Base-by-base conservation (phyloP, 2,888 invertebrate genomes). In the Spisula solida region DNA sequence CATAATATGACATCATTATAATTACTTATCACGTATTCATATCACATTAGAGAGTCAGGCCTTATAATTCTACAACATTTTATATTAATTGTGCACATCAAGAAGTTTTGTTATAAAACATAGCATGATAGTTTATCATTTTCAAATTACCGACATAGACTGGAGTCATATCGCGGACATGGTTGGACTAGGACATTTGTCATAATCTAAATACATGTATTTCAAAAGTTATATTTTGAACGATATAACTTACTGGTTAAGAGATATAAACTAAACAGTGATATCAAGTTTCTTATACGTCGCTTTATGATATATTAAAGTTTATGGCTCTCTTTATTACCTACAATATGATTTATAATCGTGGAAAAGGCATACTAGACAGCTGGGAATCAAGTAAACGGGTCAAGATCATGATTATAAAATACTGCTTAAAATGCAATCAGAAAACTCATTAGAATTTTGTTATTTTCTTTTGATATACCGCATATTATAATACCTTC, bases 231-330 rank as follows among this genome's bases (percentile, higher is more conserved):
- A 41, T 41, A 41, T 25, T 25, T 25, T 25, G 25, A 66, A 4
- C n/a, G n/a, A 66, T 66, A n/a, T 66, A 66, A 5, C 20, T 25
- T 25, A 20, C 20, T 25, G n/a, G 4, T 66, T n/a, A 25, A 66
- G 25, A 66, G 25, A 25, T 5, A 66, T 25, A 66, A 6, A 25
- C n/a, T 25, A 10, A 66, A 66, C 60, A 66, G 60, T 66, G 60
- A 66, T 66, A 66, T 66, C 60, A 25, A 1, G n/a, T 66, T 66
- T n/a, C 60, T 10, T 25, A 25, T 25, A 66, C 60, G 12, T 66
- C 60, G 60, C 25, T 82, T 47, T 83, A 83, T 83, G 48, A 48
- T 75, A 25, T 83, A 70, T n/a, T n/a, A 70, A 70, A 83, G 25
- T 29, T 70, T 60, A 70, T 66, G 25, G n/a, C 41, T 25, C 18